Percentiles rank a stretch among this genome's conserved stretches.
Conservation (phyloP, 2,113 vertebrate genomes). For the Ptilorrhoa leucosticta region DNA sequence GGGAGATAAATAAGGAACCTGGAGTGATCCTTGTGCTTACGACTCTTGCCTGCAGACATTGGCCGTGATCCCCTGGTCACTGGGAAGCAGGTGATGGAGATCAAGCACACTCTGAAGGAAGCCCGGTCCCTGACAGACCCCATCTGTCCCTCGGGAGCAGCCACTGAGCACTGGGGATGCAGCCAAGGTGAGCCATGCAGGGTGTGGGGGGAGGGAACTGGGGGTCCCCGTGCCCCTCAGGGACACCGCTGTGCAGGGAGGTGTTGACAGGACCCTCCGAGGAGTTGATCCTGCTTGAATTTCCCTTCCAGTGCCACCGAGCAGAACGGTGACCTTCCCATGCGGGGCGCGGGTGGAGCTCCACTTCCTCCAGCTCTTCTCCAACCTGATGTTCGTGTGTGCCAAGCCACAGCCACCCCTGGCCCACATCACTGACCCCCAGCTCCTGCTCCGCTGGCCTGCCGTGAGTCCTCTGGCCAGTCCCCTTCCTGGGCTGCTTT, state of each 20-base stretch:
- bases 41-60: slow-evolving; percentile 69
- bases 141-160: slow-evolving; percentile 61
- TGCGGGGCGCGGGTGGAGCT: slow-evolving; percentile 75
- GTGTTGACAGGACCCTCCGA: background rate
- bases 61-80: slow-evolving; percentile 79
- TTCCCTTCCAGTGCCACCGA: slow-evolving; percentile 66
- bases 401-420: slow-evolving; percentile 67
- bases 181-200: slow-evolving; percentile 63
- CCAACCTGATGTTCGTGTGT: slow-evolving; percentile 79
- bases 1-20: background rate
- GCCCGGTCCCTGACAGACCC: slow-evolving; percentile 79
- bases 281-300: background rate
- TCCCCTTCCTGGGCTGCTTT: background rate
- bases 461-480: slow-evolving; percentile 64
- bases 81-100: slow-evolving; percentile 86
- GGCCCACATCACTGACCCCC: slow-evolving; percentile 46
- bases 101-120: slow-evolving; percentile 86
- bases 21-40: background rate
- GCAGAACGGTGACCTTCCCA: slow-evolving; percentile 63
- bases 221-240: background rate
- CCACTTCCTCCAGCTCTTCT: slow-evolving; percentile 78
- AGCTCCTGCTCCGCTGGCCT: slow-evolving; percentile 64
- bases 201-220: background rate
- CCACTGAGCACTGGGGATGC: slow-evolving; percentile 66
- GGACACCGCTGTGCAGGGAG: background rate